Base-by-base conservation (phyloP, 2,797 vertebrate genomes). In the Halcyon chelicuti region DNA sequence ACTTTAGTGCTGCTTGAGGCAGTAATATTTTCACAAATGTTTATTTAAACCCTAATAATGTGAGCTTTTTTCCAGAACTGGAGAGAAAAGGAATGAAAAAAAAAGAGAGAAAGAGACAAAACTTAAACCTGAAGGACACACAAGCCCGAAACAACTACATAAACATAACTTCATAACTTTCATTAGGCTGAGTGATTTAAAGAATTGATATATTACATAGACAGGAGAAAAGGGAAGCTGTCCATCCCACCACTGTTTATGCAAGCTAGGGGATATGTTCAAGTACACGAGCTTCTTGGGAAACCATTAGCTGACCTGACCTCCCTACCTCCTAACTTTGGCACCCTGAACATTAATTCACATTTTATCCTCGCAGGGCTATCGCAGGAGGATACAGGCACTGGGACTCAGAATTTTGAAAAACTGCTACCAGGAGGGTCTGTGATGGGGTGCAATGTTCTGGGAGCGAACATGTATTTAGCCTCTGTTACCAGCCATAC, bases 241-340 rank as follows among this genome's bases (percentile, higher is more conserved):
- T 37, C 8, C 14, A 52, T 4, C 18, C n/a, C n/a, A 31, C 6
- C 44, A 29, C 20, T 2, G 2, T 33, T 67, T 90, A 57, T 0
- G 2, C 5, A 92, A 39, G 13, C 52, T 28, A 29, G 20, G 16
- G 29, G 35, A 70, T 74, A 73, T 54, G 17, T 35, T 87, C n/a
- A 66, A 94, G 39, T 14, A 55, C 0, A 5, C 33, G 26, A 63
- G 17, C 20, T 71, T 55, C 26, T 55, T 1, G 2, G 46, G 47
- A 73, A 80, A 39, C 31, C 33, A 65, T 55, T 40, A 65, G 29
- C 14, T 66, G 22, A 29, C 66, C 42, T 81, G 40, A 73, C 26
- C 26, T 72, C 16, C 3, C 15, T 68, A 20, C 28, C 33, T 77
- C 25, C 37, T 47, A 44, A 42, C 9, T 87, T 71, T 85, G 37